Evolutionary conservation across 2,113 vertebrate species (phyloP).

Genomic region (Phylloscopus trochilus): DNA sequence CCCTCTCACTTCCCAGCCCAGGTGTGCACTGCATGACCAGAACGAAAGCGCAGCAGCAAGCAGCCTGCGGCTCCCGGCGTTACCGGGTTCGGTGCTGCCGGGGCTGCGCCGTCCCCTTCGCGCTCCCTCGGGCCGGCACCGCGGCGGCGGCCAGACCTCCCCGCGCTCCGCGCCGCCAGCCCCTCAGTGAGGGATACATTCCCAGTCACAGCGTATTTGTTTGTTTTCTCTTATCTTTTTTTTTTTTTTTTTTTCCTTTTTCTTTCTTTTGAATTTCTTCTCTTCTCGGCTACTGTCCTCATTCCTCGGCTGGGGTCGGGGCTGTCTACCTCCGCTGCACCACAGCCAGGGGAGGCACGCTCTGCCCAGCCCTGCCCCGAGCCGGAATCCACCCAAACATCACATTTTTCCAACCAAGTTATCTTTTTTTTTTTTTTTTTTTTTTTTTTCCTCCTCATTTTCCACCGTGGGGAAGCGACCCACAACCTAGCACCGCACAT

Average conservation of each 20-base stretch:
- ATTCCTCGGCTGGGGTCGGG: neutral
- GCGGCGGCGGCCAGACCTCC: neutral
- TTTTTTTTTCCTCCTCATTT: neutral
- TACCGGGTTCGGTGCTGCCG: neutral
- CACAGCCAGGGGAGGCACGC: neutral
- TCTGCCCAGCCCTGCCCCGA: neutral
- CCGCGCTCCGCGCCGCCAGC: neutral
- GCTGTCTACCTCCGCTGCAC: neutral
- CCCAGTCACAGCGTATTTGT: neutral
- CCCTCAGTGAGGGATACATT: neutral
- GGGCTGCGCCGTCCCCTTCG: neutral
- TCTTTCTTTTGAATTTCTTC: neutral
- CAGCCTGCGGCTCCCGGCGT: neutral
- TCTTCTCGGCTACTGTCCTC: neutral
- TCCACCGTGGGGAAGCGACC: neutral
- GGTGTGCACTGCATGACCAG: neutral
- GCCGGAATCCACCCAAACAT: neutral
- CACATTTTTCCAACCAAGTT: neutral
- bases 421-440: neutral
- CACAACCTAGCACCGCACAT: neutral
- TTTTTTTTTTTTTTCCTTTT: no score
- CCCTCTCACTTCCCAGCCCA: neutral
- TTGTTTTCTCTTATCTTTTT: fast-evolving
- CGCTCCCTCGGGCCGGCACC: neutral
- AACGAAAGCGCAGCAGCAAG: neutral